Evolutionary conservation across 2,888 invertebrate species (phyloP).

Genomic region (Mythimna pallens): DNA sequence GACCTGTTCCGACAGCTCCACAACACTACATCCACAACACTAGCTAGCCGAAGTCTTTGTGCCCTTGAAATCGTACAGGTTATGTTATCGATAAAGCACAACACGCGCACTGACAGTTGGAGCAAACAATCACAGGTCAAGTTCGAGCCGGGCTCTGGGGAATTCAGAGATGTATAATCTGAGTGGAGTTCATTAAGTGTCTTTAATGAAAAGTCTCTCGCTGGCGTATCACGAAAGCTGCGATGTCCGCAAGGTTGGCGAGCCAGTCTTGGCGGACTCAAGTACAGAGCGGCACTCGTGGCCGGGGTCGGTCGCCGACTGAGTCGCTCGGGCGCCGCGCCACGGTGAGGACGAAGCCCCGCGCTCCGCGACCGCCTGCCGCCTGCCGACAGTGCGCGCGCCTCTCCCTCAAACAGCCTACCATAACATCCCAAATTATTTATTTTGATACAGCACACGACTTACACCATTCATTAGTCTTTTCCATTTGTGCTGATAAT

Average conservation of each 20-base stretch:
- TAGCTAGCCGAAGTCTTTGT: conserved; percentile 77
- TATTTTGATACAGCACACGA: conserved; percentile 70
- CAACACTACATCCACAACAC: conserved; percentile 83
- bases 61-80: conserved; percentile 90
- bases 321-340: conserved; percentile 84
- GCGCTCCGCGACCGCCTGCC: conserved; percentile 76
- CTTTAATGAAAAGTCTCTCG: conserved; percentile 65
- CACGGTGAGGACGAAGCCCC: conserved; percentile 80
- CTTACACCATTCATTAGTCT: conserved; percentile 33
- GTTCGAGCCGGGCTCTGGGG: conserved; percentile 80
- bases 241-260: conserved; percentile 78
- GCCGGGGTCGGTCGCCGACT: conserved; percentile 83
- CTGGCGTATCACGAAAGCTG: conserved; percentile 72
- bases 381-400: conserved; percentile 83
- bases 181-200: conserved; percentile 71
- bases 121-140: conserved; percentile 88
- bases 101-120: conserved; percentile 89
- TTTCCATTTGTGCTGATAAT: conserved; percentile 11
- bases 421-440: conserved; percentile 73
- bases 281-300: conserved; percentile 70
- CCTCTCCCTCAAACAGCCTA: conserved; percentile 75
- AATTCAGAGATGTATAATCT: conserved; percentile 71
- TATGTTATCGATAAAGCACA: conserved; percentile 90
- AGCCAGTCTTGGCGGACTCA: conserved; percentile 75
- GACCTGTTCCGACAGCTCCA: conserved; percentile 77